A percentile compares a stretch with the other conserved stretches of the same genome.
Conservation (phyloP, 2,797 vertebrate species). For the Sebastolobus altivelis region DNA sequence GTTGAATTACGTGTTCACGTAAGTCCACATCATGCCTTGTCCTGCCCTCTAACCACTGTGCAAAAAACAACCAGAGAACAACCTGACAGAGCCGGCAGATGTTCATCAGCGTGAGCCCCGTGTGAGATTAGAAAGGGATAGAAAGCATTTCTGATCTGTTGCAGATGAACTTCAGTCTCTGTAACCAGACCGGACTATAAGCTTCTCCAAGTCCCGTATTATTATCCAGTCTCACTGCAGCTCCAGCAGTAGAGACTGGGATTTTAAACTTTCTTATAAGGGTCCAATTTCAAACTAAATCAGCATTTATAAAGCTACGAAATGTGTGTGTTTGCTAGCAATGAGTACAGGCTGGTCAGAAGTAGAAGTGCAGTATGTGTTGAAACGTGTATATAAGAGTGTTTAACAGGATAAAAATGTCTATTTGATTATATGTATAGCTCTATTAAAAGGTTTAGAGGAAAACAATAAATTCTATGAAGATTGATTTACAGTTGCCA, state of each 20-base stretch:
- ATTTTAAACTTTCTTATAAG: background rate
- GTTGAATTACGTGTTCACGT: constrained; percentile 22
- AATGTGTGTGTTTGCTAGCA: constrained; percentile 32
- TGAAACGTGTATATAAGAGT: constrained; percentile 78
- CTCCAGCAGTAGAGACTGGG: background rate
- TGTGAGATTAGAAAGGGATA: constrained; percentile 28
- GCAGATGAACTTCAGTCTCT: constrained; percentile 9
- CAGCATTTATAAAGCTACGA: constrained; percentile 36
- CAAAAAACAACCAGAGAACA: constrained; percentile 9
- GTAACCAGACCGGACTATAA: background rate
- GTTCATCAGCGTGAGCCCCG: constrained; percentile 7
- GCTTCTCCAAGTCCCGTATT: background rate
- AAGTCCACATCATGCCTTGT: constrained; percentile 5
- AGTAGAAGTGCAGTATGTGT: constrained; percentile 50
- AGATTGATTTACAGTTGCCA: constrained; percentile 56
- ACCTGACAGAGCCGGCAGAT: constrained; percentile 27
- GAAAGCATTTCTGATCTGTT: constrained; percentile 4
- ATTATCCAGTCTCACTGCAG: background rate
- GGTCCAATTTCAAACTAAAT: constrained; percentile 29
- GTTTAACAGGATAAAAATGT: constrained; percentile 62
- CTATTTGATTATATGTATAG: constrained; percentile 68
- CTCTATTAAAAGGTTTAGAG: constrained; percentile 62
- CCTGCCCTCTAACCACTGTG: constrained; percentile 22
- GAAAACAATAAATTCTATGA: constrained; percentile 42
- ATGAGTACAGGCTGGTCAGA: constrained; percentile 38